Percentiles rank a stretch among this genome's conserved stretches.
Conservation (phyloP, 2,797 vertebrate species). For the Balearica regulorum region DNA sequence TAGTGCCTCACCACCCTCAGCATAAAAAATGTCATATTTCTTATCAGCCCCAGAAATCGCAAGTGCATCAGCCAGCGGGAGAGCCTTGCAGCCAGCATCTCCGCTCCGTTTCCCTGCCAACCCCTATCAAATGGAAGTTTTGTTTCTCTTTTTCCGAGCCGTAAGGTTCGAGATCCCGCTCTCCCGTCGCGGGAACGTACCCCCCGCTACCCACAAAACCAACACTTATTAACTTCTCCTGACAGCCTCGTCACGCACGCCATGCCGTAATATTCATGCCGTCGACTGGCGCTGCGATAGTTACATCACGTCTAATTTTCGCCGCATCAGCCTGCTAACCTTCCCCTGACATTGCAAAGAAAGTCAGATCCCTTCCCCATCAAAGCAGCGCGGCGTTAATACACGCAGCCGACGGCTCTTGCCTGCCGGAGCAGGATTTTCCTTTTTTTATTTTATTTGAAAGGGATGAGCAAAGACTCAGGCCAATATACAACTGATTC, state of each 20-base stretch:
- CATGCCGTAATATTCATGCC: not conserved
- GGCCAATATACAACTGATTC: not conserved
- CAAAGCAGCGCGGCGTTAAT: not conserved
- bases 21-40: not conserved
- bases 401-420: not conserved
- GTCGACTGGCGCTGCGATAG: too few relatives aligned
- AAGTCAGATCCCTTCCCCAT: not conserved
- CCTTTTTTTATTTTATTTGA: not conserved
- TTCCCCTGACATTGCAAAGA: not conserved
- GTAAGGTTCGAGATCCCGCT: not conserved
- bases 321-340: not conserved
- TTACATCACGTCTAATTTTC: not conserved
- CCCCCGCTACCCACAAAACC: not conserved
- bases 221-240: not conserved
- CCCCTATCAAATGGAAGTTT: not conserved
- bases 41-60: accelerated
- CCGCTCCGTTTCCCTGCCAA: accelerated
- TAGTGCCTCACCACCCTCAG: not conserved
- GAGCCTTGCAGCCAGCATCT: not conserved
- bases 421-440: not conserved
- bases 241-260: not conserved
- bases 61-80: not conserved
- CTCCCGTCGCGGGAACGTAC: accelerated
- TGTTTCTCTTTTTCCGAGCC: too few relatives aligned
- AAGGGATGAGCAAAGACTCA: not conserved